phyloP scores from a whole-genome alignment of 2,888 invertebrate genomes.

The Acheta domesticus region DNA sequence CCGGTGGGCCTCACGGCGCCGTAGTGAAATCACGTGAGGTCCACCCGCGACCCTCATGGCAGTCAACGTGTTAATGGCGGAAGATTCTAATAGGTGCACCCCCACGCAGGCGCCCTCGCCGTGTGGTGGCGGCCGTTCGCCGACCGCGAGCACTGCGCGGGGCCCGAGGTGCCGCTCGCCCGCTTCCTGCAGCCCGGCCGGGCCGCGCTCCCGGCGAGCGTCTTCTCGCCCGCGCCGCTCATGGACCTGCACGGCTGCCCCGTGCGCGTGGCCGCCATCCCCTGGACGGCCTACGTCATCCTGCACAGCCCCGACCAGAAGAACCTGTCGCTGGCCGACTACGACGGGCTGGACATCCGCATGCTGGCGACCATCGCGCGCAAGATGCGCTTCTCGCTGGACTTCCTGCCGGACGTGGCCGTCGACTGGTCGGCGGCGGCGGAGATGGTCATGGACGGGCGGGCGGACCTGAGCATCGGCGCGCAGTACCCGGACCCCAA shows the following conservation, averaged over 20 bases:
- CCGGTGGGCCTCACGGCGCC: no score
- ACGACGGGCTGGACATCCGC: neutral
- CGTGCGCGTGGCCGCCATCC: neutral
- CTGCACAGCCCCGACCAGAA: neutral
- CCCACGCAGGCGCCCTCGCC: neutral
- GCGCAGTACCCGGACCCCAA: neutral
- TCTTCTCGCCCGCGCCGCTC: neutral
- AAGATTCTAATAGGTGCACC: no score
- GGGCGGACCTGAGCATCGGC: neutral
- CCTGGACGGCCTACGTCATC: neutral
- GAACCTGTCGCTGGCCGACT: neutral
- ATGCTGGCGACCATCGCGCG: neutral
- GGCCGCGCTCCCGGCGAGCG: neutral
- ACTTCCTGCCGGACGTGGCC: neutral
- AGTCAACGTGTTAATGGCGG: no score
- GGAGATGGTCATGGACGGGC: neutral
- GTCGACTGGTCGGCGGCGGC: neutral
- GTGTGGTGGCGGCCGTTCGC: neutral
- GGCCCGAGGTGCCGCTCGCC: neutral
- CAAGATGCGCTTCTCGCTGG: neutral
- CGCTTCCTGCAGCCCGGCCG: neutral
- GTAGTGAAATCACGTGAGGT: no score
- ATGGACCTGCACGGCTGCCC: neutral
- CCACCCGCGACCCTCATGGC: no score
- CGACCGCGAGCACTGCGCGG: neutral